Conservation (phyloP, 1,140 invertebrate genomes). For the Drosophila tani region DNA sequence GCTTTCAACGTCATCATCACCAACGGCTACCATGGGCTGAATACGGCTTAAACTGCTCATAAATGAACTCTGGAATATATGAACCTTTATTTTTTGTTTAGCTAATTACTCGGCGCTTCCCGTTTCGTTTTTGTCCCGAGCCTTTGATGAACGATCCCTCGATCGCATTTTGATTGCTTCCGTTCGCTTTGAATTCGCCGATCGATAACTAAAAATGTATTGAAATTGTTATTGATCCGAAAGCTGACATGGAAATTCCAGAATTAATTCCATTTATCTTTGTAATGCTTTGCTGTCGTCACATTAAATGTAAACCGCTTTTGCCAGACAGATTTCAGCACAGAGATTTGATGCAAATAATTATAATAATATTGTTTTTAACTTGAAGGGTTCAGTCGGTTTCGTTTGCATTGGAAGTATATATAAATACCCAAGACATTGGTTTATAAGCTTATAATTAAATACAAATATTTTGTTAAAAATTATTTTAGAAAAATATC, state of each 20-base stretch:
- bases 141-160: constrained; percentile 8
- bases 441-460: not conserved
- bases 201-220: constrained; percentile 15
- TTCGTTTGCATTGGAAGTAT: not conserved
- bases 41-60: not conserved
- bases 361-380: not conserved
- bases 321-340: not conserved
- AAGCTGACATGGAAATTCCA: constrained; percentile 6
- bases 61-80: not conserved
- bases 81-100: not conserved
- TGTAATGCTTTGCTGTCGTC: not conserved
- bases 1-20: constrained; percentile 58
- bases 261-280: constrained; percentile 16
- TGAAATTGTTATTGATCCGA: constrained; percentile 17
- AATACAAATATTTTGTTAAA: not conserved
- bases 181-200: constrained; percentile 35
- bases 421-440: too few species aligned
- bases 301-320: constrained; percentile 4
- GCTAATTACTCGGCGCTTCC: constrained; percentile 19
- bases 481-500: not conserved
- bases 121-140: not conserved
- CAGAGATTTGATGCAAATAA: constrained; percentile 5
- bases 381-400: not conserved
- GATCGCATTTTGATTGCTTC: constrained; percentile 23
- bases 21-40: constrained; percentile 30